Evolutionary conservation across 2,113 vertebrate species (phyloP).

Genomic region (Xiphophorus hellerii): DNA sequence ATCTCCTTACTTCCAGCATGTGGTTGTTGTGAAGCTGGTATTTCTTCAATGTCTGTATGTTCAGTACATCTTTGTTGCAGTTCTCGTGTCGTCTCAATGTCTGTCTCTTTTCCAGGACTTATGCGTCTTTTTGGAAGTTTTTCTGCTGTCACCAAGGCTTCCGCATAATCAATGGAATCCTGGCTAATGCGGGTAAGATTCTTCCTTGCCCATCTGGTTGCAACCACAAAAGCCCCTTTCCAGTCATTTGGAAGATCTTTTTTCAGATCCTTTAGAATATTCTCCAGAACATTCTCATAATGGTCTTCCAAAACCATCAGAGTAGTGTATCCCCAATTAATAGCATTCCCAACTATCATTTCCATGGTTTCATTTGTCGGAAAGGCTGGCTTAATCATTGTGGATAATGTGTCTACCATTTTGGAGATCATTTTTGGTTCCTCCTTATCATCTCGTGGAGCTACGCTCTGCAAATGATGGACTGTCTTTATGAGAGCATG

Average conservation of each 20-base stretch:
- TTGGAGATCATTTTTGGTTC: too few species aligned
- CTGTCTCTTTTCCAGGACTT: background rate
- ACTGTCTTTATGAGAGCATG: too few species aligned
- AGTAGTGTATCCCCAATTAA: background rate
- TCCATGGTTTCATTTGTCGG: too few species aligned
- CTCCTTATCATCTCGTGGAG: too few species aligned
- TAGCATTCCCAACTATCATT: background rate
- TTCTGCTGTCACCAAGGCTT: background rate
- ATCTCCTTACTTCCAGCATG: too few species aligned
- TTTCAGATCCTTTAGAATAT: background rate
- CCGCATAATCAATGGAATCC: background rate
- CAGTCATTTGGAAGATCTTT: background rate
- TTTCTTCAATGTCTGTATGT: background rate
- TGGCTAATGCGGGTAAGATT: background rate
- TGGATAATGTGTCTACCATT: too few species aligned
- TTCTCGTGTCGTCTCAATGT: background rate
- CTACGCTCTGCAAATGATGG: too few species aligned
- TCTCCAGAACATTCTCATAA: background rate
- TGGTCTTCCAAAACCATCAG: background rate
- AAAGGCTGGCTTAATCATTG: too few species aligned
- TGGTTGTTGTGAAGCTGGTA: too few species aligned
- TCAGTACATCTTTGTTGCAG: background rate
- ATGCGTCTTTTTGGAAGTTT: background rate
- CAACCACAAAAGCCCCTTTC: background rate
- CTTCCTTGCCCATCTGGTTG: background rate